Evolutionary conservation across 2,113 vertebrate genomes (phyloP).

Genomic region (Urocolius indicus): DNA sequence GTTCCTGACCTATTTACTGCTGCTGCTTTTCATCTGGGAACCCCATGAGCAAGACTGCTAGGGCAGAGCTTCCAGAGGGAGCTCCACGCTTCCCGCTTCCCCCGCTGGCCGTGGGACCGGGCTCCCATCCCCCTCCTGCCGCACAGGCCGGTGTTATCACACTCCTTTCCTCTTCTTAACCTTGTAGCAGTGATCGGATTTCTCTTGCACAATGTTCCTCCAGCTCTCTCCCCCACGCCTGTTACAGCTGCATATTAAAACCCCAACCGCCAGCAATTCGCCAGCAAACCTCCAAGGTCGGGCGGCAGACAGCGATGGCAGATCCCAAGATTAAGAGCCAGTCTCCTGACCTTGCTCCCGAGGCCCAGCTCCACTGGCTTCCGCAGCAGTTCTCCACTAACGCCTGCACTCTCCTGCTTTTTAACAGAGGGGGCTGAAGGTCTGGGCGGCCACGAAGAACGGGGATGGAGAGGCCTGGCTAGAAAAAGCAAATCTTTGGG

Average conservation of each 20-base stretch:
- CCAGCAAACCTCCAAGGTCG: neutral
- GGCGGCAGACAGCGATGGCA: neutral
- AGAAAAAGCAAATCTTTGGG: neutral
- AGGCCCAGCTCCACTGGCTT: neutral
- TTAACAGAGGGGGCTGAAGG: neutral
- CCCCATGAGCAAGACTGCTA: neutral
- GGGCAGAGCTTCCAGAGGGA: neutral
- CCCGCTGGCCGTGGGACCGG: accelerated
- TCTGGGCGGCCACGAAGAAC: neutral
- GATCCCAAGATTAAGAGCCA: neutral
- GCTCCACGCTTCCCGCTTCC: neutral
- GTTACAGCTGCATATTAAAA: neutral
- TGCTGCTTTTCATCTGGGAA: neutral
- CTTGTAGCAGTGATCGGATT: neutral
- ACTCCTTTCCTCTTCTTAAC: neutral
- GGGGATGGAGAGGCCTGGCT: neutral
- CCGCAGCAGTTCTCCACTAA: neutral
- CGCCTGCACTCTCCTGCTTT: neutral
- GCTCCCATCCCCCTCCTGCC: neutral
- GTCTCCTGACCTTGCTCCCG: conserved; percentile 26
- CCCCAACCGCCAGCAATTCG: neutral
- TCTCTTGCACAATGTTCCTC: conserved; percentile 7
- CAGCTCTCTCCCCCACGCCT: accelerated
- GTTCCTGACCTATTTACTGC: conserved; percentile 53
- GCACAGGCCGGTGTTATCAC: neutral